phyloP scores from a whole-genome alignment of 2,797 vertebrate species.

The Australoheros facetus region DNA sequence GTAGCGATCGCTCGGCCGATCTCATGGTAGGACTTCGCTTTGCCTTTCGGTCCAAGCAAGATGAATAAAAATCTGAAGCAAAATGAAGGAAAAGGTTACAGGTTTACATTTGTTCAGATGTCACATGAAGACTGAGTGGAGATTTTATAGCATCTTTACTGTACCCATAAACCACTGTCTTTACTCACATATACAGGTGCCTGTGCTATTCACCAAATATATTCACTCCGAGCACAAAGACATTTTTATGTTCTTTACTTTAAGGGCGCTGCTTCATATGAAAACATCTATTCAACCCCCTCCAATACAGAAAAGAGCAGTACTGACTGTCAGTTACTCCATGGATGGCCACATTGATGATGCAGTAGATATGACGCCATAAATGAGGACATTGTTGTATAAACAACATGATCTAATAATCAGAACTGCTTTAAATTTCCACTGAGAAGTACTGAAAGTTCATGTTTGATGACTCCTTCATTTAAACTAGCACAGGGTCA shows the following conservation, averaged over 20 bases:
- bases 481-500: background rate
- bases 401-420: background rate
- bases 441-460: background rate
- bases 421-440: background rate
- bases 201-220: background rate
- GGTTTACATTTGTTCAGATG: background rate
- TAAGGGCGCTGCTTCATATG: rapidly evolving
- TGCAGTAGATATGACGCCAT: background rate
- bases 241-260: background rate
- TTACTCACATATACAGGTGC: background rate
- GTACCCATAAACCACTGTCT: background rate
- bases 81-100: background rate
- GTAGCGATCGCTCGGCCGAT: constrained; percentile 97
- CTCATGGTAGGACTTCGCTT: constrained; percentile 98
- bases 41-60: constrained; percentile 96
- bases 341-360: background rate
- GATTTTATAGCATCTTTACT: background rate
- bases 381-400: background rate
- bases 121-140: background rate
- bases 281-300: background rate
- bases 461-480: background rate
- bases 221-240: background rate
- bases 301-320: background rate
- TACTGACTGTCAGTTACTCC: background rate
- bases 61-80: constrained; percentile 93